Evolutionary conservation across 2,888 invertebrate genomes (phyloP).

Genomic region (Cyclophora punctaria): DNA sequence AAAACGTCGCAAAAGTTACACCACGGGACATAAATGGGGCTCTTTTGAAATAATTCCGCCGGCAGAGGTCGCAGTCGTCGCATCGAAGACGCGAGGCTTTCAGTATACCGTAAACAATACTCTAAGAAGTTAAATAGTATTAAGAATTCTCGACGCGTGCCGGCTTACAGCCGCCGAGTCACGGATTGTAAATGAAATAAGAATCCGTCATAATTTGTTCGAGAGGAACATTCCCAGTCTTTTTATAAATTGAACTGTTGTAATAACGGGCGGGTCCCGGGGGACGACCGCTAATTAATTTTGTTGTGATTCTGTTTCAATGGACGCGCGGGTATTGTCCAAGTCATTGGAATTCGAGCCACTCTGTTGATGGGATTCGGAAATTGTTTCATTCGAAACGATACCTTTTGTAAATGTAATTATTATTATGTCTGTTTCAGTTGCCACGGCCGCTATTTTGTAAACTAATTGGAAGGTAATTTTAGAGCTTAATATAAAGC

Average conservation of each 20-base stretch:
- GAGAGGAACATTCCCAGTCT: conserved; percentile 16
- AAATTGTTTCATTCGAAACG: conserved; percentile 8
- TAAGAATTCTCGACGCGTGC: conserved; percentile 43
- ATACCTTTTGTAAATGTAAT: conserved; percentile 5
- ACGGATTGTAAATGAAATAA: conserved; percentile 51
- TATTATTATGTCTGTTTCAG: too few species aligned
- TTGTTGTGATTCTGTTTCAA: conserved; percentile 28
- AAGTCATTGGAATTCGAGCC: conserved; percentile 20
- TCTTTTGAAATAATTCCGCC: conserved; percentile 37
- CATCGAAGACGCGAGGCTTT: conserved; percentile 25
- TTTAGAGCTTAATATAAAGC: too few species aligned
- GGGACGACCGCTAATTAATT: conserved; percentile 35
- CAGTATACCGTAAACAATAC: conserved; percentile 43
- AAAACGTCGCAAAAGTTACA: conserved; percentile 32
- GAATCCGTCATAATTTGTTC: conserved; percentile 44
- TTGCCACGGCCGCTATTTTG: too few species aligned
- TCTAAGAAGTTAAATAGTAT: conserved; percentile 38
- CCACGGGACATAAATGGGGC: conserved; percentile 28
- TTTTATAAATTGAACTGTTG: conserved; percentile 31
- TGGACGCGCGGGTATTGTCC: conserved; percentile 24
- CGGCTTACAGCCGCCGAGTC: conserved; percentile 34
- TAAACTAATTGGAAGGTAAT: too few species aligned
- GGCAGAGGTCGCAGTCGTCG: conserved; percentile 10
- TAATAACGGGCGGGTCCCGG: conserved; percentile 25
- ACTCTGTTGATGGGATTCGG: conserved; percentile 17